Base-by-base conservation (phyloP, 2,797 vertebrate species). In the Sylvilagus floridanus region DNA sequence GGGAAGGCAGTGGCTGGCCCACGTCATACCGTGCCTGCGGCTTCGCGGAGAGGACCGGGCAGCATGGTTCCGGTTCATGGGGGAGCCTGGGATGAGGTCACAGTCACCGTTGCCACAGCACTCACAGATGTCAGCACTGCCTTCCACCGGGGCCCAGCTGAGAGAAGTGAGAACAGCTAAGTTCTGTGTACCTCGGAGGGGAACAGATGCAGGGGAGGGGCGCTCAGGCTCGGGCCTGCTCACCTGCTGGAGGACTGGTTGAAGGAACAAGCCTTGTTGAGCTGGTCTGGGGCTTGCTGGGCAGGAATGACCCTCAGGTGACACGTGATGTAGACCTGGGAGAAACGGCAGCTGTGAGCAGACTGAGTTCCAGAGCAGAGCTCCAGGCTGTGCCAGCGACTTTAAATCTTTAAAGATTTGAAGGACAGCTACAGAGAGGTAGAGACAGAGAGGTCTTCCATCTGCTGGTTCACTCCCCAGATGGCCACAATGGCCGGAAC, bases 221-320 rank as follows among this genome's bases (percentile, higher is more conserved):
- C n/a, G 1, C 17, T 37, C 1, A 28, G 24, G 10, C 3, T 0
- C 0, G 2, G 0, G 0, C 19, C 73, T 82, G 72, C 96, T 97
- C 88, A 98, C 98, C 85, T 97, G 6, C 97, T 97, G 1, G 96
- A 93, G 24, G 97, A 77, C 91, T 98, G 98, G 94, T 86, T 97
- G 93, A 98, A 98, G n/a, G 98, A 98, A 11, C 98, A 98, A 50
- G 98, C 98, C 78, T 98, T 98, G 95, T 98, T 98, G 68, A 97
- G 86, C 2, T 95, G 52, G 32, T 98, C 98, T 0, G 98, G 98
- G 35, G 69, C 81, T 57, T 96, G 98, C 26, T 97, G 91, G 0
- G 2, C 93, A 0, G 95, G 94, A 14, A 95, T 95, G 37, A 98
- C 98, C 93, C 98, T 98, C 94, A 98, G 97, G 35, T 97, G 98